phyloP scores from a whole-genome alignment of 53 echinoderm and acorn worm genomes.

The Temnopleurus reevesii region DNA sequence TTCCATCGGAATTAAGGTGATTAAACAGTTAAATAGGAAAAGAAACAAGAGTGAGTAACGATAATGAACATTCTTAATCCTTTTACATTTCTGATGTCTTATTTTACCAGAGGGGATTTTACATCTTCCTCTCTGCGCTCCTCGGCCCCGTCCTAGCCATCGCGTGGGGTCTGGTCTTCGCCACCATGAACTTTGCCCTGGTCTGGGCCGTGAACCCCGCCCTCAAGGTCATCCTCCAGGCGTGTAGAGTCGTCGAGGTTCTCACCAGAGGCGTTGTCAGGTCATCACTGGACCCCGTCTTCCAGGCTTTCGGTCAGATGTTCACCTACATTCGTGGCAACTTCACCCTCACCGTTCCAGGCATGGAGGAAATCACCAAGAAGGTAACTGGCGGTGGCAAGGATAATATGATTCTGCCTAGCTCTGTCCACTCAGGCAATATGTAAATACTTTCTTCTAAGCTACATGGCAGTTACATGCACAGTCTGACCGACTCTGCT shows the following conservation, averaged over 20 bases:
- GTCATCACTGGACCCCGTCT: constrained; percentile 48
- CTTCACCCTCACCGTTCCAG: constrained; percentile 15
- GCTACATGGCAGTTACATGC: no score
- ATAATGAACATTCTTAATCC: no score
- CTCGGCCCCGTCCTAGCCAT: constrained; percentile 61
- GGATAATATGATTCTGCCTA: no score
- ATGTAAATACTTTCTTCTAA: no score
- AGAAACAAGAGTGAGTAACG: no score
- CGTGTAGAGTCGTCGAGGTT: constrained; percentile 41
- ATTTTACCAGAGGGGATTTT: constrained; percentile 52
- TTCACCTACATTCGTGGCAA: constrained; percentile 35
- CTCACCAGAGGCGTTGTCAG: constrained; percentile 4
- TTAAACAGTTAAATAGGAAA: no score
- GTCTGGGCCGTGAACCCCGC: constrained; percentile 64
- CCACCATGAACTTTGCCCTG: constrained; percentile 44
- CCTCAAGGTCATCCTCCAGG: constrained; percentile 51
- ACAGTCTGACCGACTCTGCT: no score
- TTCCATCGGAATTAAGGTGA: no score
- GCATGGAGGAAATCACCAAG: neutral
- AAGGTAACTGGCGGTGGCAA: no score
- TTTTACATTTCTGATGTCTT: no score
- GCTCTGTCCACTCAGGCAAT: no score
- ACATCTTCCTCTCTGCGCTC: constrained; percentile 52
- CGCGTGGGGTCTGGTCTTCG: constrained; percentile 66
- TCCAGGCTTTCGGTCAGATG: constrained; percentile 56